Evolutionary conservation across 2,888 invertebrate genomes (phyloP), one percentile per base, ranked within the genome.

Genomic region (Toxonevra muliebris): DNA sequence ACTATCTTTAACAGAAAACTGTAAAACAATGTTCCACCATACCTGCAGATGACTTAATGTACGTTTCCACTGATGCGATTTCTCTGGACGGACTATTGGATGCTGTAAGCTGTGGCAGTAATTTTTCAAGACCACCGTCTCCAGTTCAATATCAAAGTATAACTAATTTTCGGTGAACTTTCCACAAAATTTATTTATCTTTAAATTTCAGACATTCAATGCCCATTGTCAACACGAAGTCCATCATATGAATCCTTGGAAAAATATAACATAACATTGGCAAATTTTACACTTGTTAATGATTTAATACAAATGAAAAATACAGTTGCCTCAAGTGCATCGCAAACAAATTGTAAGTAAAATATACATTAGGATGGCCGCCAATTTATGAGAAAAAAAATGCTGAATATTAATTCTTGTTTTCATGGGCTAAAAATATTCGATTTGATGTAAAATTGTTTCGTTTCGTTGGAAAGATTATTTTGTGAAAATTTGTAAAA

Each of bases 11-110:
- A 30, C 30, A 30, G 30, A 30, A 74, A 71, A 69, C 76, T 65
- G 71, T 76, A 65, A 75, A 73, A 64, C 73, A 75, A 55, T 71
- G 60, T 63, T 68, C 66, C 65, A 68, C 66, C 66, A 62, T 66
- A 58, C 68, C 72, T 41, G 40, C 43, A 59, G 71, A 76, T 52
- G 69, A 72, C 65, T 75, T 69, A 62, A 75, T 75, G 73, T 76
- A 76, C 64, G 73, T 75, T 67, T 78, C 79, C 57, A 78, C 77
- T 53, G 79, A 80, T 76, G 79, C 77, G 65, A 76, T 80, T 71
- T 78, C 78, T 73, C 69, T 80, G 61, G 77, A 79, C 72, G 79
- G 76, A 57, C 72, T 79, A 58, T 72, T 80, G 67, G 79, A 80
- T 74, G 77, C 78, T 58, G 76, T 80, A 53, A 80, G 79, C 65